Evolutionary conservation across 2,797 vertebrate species (phyloP), one percentile per base, ranked within the genome.

Genomic region (Nothura maculosa): DNA sequence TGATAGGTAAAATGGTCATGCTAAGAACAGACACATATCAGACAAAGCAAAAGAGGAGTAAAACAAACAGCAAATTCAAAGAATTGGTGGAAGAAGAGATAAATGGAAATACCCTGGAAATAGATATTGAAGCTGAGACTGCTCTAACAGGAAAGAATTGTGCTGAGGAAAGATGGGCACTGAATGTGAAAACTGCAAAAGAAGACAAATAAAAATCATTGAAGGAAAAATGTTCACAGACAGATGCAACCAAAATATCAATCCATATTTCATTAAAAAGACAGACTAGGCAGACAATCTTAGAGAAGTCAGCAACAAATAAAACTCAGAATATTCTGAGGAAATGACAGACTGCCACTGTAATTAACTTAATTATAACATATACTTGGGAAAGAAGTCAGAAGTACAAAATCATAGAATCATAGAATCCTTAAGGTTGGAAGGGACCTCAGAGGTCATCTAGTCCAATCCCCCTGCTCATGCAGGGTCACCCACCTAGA

Each of bases 281-380:
- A 67, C 40, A 94, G 63, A n/a, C 79, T 92, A 90, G 42, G 77
- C 57, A 94, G 54, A 96, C 11, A 50, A 92, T 68, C 93, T 96
- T 95, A 87, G 93, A 96, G 92, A 93, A 77, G 10, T 36, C 47
- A 54, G 96, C 20, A 11, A 38, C 55, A 9, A 40, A 96, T 12
- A 54, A 55, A 36, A 91, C 47, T 91, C 62, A 38, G 57, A 72
- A 91, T 57, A 85, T 86, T 95, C 95, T 82, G 92, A 63, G 87
- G 78, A 87, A 95, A 80, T 73, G 88, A 88, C 76, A 54, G 74
- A 32, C 27, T 76, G 48, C 8, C 32, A 92, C 82, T 83, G 62
- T 47, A 87, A 89, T 92, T 96, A 96, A 96, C 72, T 90, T 96
- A 85, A 95, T 86, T 81, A 90, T 90, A 91, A 89, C 54, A 84